phyloP scores from a whole-genome alignment of 1,140 invertebrate species.

The Caenorhabditis latens region DNA sequence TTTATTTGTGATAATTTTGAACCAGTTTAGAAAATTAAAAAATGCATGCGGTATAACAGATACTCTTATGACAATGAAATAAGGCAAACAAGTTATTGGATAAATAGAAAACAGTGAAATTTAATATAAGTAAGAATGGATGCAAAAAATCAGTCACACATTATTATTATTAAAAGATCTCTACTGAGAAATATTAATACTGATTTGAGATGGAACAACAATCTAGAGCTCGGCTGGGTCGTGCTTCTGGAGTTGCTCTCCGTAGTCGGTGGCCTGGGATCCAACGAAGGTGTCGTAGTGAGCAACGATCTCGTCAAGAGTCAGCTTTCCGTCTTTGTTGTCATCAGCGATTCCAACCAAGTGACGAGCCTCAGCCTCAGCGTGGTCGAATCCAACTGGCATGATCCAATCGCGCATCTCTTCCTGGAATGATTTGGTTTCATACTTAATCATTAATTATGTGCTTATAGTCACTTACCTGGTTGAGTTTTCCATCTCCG shows the following conservation, averaged over 20 bases:
- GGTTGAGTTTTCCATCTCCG: conserved; percentile 89
- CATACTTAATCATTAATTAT: background rate
- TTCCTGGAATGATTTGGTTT: conserved; percentile 73
- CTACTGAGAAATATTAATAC: conserved; percentile 42
- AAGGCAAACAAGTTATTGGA: background rate
- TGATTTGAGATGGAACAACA: background rate
- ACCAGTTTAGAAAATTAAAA: background rate
- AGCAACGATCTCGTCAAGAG: conserved; percentile 90
- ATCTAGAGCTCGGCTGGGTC: conserved; percentile 81
- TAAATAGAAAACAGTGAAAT: conserved; percentile 32
- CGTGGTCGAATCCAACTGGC: conserved; percentile 94
- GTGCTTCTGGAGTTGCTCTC: conserved; percentile 91
- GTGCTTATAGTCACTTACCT: conserved; percentile 72
- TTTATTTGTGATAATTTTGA: conserved; percentile 2
- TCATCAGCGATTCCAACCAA: conserved; percentile 93
- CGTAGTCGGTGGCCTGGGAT: conserved; percentile 98
- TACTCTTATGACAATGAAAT: background rate
- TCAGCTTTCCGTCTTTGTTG: conserved; percentile 90
- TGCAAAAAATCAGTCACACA: conserved; percentile 26
- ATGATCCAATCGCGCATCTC: conserved; percentile 93
- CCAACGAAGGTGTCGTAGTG: conserved; percentile 98
- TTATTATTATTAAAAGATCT: conserved; percentile 51
- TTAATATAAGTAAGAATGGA: conserved; percentile 13
- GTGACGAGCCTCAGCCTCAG: conserved; percentile 93
- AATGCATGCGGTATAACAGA: background rate